Base-by-base conservation (phyloP, 2,888 invertebrate genomes). In the Drosophila melanocephala region DNA sequence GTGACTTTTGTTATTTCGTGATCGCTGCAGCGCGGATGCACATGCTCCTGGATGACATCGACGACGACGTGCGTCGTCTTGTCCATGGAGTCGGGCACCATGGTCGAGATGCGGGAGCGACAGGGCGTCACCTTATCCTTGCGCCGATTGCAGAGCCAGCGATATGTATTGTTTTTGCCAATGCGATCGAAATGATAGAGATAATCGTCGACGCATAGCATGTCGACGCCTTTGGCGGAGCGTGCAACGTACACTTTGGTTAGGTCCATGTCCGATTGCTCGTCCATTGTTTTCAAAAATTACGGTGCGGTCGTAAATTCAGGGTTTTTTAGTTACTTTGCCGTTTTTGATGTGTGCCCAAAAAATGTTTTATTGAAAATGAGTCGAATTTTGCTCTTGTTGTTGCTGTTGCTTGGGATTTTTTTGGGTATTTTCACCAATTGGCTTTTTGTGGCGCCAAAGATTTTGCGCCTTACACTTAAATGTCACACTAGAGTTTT, bases 161-260 rank as follows among this genome's bases (percentile, higher is more conserved):
- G 89, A 62, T 90, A 92, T 14, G 92, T 83, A 44, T 87, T 91
- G 37, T 82, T 82, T 19, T 89, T 90, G 14, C 90, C 87, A 47
- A 88, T 84, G 55, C 92, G 91, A 55, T 92, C 91, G 52, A 90
- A 92, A 70, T 92, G 92, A 77, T 89, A 92, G 3, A 92, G 83
- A 67, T 77, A 92, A 51, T 89, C 87, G 55, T 92, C 92, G 9
- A 92, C 91, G 64, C 91, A 90, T 2, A 92, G 75, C 92, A 92
- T 92, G 65, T 92, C 92, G n/a, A 91, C 87, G 47, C 91, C 92
- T 64, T 92, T 92, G 33, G 91, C 92, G 32, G 92, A 92, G 39
- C 92, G 90, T 32, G 91, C 86, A 73, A 92, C 87, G 72, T 84
- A 84, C 42, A 92, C 84, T 60, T 89, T 87, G 42, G 73, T 37